Evolutionary conservation across 2,797 vertebrate genomes (phyloP).

Genomic region (Oreortyx pictus): DNA sequence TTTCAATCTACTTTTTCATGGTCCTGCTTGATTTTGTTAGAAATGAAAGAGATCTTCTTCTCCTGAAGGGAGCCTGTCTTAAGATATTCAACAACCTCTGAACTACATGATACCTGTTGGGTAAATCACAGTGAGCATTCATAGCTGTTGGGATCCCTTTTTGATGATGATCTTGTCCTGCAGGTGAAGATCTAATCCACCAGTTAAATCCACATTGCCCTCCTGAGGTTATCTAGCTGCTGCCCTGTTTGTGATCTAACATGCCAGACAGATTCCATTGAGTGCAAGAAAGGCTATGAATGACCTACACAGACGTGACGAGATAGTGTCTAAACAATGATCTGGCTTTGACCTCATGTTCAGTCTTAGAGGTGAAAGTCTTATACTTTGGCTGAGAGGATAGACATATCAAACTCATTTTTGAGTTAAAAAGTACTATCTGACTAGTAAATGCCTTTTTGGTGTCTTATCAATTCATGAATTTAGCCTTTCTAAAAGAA

Average conservation of each 20-base stretch:
- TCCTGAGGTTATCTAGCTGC: background rate
- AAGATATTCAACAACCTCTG: background rate
- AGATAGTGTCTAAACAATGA: background rate
- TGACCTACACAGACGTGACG: background rate
- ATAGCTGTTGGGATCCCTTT: background rate
- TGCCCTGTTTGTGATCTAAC: background rate
- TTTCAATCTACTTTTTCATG: background rate
- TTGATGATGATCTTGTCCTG: background rate
- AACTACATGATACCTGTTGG: background rate
- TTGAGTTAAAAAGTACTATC: background rate
- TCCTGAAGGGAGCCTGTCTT: background rate
- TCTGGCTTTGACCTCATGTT: background rate
- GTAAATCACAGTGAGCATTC: background rate
- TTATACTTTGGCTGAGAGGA: background rate
- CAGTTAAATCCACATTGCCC: background rate
- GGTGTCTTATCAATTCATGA: rapidly evolving
- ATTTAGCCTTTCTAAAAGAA: background rate
- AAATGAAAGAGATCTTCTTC: background rate
- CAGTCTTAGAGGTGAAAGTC: background rate
- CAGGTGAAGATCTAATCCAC: background rate
- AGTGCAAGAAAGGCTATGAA: background rate
- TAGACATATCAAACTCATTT: too few relatives aligned
- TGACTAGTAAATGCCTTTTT: background rate
- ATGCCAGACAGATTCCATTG: background rate
- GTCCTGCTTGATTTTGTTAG: background rate